Base-by-base conservation (phyloP, 2,113 vertebrate genomes). In the Ariopsis seemanni region DNA sequence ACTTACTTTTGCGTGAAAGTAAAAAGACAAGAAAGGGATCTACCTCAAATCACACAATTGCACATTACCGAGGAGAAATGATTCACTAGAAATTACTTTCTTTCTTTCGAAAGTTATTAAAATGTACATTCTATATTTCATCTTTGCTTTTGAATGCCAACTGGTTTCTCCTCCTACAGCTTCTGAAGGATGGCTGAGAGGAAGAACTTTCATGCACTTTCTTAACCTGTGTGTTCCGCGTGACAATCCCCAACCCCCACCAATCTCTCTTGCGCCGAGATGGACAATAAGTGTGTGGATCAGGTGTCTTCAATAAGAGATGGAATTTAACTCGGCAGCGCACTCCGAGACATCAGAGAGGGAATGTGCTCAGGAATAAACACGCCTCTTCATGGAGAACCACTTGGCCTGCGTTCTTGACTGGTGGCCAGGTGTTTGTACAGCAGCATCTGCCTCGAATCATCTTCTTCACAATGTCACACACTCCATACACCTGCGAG, bases 381-480 rank as follows among this genome's bases (percentile, higher is more conserved):
- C 52, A 69, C 11, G 17, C 57, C 7, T 52, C 53, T 34, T 77
- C 25, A 10, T 22, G 84, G n/a, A 79, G 77, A 25, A 78, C 27
- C 14, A 20, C 74, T 86, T 55, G 74, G 85, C 62, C 20, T n/a
- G 53, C 27, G 8, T 34, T 69, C 48, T 69, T 57, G 75, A 34
- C 50, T 9, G 27, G 62, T n/a, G 65, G 72, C 75, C 74, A 86
- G 75, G 27, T 79, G 75, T 77, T 27, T 34, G 18, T 53, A 22
- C 74, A 30, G 85, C 4, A 22, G 48, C 75, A 69, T 86, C 63
- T 86, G 75, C 17, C 75, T 80, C n/a, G 18, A 80, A 55, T 55
- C 25, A 4, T 80, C 52, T 30, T 69, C 48, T 2, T 58, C 34
- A 20, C 2, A 9, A 55, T 48, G 55, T 42, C 71, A 62, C 71